A percentile compares a stretch with the other conserved stretches of the same genome.
Evolutionary conservation across 2,888 invertebrate species (phyloP).

Genomic region (Heteromurus nitidus): DNA sequence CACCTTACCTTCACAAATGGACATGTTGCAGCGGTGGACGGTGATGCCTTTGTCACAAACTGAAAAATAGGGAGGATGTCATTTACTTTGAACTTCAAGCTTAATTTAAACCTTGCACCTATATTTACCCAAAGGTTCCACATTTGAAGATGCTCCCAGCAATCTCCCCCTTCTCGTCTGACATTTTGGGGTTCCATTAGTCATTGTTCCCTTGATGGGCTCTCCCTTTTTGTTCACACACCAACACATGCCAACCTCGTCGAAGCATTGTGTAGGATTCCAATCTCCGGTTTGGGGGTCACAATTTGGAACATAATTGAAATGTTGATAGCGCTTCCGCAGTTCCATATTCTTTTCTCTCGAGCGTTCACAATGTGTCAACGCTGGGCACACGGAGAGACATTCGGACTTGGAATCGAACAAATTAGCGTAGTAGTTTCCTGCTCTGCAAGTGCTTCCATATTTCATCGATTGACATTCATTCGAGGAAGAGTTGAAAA

Average conservation of each 20-base stretch:
- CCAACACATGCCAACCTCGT: slow-evolving; percentile 88
- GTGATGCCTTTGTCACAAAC: slow-evolving; percentile 74
- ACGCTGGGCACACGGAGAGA: slow-evolving; percentile 86
- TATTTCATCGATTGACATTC: slow-evolving; percentile 84
- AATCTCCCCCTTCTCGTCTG: slow-evolving; percentile 82
- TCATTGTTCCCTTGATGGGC: slow-evolving; percentile 86
- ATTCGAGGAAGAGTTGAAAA: slow-evolving; percentile 86
- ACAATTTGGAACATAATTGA: slow-evolving; percentile 87
- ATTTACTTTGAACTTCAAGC: too few species aligned
- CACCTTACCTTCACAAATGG: slow-evolving; percentile 74
- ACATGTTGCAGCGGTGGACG: slow-evolving; percentile 74
- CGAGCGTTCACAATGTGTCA: slow-evolving; percentile 87
- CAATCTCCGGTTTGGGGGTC: slow-evolving; percentile 84
- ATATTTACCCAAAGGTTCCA: slow-evolving; percentile 47
- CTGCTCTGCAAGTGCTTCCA: slow-evolving; percentile 78
- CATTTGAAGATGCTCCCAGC: slow-evolving; percentile 56
- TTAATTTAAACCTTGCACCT: slow-evolving; percentile 30
- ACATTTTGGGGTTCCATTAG: slow-evolving; percentile 85
- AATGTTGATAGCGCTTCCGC: slow-evolving; percentile 83
- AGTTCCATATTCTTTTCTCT: slow-evolving; percentile 86
- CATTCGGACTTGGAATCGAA: slow-evolving; percentile 88
- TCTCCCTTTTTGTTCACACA: slow-evolving; percentile 86
- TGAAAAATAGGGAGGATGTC: slow-evolving; percentile 65
- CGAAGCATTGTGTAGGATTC: slow-evolving; percentile 89
- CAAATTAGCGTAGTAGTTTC: slow-evolving; percentile 84